These are phyloP conservation scores for Atopsyche davidsoni DNA, from an alignment of 1,140 invertebrate genomes.

Conservation along the genomic window DNA sequence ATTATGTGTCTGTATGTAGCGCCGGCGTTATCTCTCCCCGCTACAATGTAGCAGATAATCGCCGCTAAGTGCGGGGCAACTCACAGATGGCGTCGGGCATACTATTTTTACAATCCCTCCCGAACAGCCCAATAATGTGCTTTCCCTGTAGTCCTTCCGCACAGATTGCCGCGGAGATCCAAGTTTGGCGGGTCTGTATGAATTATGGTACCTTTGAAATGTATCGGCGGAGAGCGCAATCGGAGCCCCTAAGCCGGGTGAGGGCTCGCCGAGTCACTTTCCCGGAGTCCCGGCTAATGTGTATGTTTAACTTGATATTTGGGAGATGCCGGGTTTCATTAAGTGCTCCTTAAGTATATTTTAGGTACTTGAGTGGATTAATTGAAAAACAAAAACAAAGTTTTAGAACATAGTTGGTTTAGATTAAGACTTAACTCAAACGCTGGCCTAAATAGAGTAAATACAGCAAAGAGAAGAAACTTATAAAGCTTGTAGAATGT, in stretches of 20 bases:
- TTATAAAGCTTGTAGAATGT: too few species aligned
- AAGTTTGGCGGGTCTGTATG: constrained; percentile 11
- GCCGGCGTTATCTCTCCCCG: not conserved
- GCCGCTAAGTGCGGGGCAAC: not conserved
- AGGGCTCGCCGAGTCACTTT: constrained; percentile 12
- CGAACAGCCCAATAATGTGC: constrained; percentile 24
- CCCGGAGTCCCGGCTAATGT: constrained; percentile 22
- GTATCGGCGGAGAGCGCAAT: constrained; percentile 6
- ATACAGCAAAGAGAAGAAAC: too few species aligned
- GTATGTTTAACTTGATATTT: constrained; percentile 21
- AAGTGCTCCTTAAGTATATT: constrained; percentile 24
- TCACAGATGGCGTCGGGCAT: constrained; percentile 12
- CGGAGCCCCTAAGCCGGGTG: constrained; percentile 10
- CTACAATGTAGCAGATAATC: not conserved
- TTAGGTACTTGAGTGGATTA: too few species aligned
- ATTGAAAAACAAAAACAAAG: too few species aligned
- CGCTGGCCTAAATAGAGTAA: too few species aligned
- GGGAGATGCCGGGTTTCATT: constrained; percentile 21
- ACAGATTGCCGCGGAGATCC: constrained; percentile 19
- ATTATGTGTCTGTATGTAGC: not conserved
- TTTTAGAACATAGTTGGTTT: too few species aligned
- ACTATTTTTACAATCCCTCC: not conserved
- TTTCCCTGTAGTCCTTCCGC: constrained; percentile 27
- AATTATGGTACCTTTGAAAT: constrained; percentile 14
- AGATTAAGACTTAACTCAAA: too few species aligned